phyloP scores from a whole-genome alignment of 2,113 vertebrate species.

The Phalacrocorax pelagicus region DNA sequence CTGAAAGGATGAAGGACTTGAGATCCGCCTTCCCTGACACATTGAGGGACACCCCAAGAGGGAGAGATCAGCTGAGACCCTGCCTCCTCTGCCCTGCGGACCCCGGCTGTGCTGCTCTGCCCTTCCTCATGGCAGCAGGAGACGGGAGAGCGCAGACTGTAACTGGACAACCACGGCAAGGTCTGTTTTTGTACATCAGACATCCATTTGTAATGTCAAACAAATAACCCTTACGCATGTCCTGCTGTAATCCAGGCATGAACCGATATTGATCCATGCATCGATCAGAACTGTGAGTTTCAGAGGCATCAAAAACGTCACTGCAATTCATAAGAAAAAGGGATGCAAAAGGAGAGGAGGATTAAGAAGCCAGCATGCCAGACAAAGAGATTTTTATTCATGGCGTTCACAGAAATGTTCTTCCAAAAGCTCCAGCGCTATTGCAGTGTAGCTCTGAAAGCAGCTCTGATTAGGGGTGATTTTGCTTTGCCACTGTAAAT shows the following conservation, averaged over 20 bases:
- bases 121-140: accelerated
- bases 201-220: too few species aligned
- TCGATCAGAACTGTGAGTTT: neutral
- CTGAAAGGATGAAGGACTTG: neutral
- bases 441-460: neutral
- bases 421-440: neutral
- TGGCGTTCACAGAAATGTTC: neutral
- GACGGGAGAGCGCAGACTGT: neutral
- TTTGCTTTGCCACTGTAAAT: neutral
- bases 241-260: neutral
- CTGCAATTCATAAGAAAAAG: neutral
- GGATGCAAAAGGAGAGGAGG: neutral
- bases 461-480: neutral
- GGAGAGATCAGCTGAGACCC: neutral
- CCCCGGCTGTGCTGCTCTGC: too few species aligned
- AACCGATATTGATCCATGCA: accelerated
- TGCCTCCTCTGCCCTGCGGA: neutral
- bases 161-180: neutral
- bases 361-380: neutral
- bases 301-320: neutral
- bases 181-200: neutral
- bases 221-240: neutral
- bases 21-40: neutral
- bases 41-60: neutral
- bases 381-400: neutral